Base-by-base conservation (phyloP, 2,797 vertebrate genomes). In the Delichon dasypus region DNA sequence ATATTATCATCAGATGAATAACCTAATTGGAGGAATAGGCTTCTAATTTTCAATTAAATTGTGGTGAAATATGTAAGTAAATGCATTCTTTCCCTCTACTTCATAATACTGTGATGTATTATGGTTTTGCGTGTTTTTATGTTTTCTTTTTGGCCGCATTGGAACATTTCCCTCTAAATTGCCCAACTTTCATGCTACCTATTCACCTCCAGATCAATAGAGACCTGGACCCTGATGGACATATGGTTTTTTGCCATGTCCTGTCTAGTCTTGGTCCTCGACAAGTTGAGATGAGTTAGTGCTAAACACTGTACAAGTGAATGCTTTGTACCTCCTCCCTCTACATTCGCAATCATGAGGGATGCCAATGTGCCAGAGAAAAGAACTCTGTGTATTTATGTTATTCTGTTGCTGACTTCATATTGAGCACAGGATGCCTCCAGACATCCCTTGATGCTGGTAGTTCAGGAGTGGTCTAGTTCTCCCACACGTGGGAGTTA, bases 261-360 rank as follows among this genome's bases (percentile, higher is more conserved):
- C 30, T 91, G 7, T 62, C 30, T 70, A 16, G 47, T 75, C 32
- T 76, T 82, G 45, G 18, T 60, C 55, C 44, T 30, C 58, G 51
- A 9, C 36, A 93, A 27, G 20, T 32, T 67, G 47, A 62, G 34
- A 57, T 55, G 60, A 32, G 60, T 36, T 72, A 38, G 15, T 84
- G 62, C 14, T 75, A 42, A 66, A n/a, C 0, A 0, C 4, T 68
- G 29, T 64, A 10, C 13, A 4, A 40, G 26, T 4, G 53, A 68
- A 42, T n/a, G 23, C 15, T 47, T 0, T 2, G 10, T 72, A 55
- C 44, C 36, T 50, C 18, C 48, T 77, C n/a, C 47, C 54, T 32
- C 62, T 62, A 2, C 32, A 5, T 58, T 51, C 30, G 47, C 73
- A 18, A 11, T 60, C 18, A 13, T 0, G 0, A 38, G 30, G 32